Conservation (phyloP, 2,113 vertebrate species). For the Nothobranchius kuhntae region DNA sequence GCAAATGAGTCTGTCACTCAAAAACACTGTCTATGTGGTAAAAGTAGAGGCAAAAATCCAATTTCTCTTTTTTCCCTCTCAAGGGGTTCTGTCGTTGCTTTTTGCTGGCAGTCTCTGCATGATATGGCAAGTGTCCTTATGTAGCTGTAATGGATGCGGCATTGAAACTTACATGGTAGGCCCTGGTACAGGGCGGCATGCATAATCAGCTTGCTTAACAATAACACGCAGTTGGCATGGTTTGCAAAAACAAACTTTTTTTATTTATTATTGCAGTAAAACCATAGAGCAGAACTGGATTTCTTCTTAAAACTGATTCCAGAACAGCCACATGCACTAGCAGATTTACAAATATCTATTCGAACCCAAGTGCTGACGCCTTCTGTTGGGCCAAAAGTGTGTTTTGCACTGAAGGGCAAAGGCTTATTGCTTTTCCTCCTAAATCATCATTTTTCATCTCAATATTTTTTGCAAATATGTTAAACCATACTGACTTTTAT, state of each 20-base stretch:
- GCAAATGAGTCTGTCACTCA: slow-evolving; percentile 81
- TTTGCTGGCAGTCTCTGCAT: slow-evolving; percentile 43
- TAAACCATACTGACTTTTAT: slow-evolving; percentile 6
- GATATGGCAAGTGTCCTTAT: slow-evolving; percentile 48
- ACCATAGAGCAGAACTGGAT: neutral
- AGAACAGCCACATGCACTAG: neutral
- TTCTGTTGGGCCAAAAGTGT: slow-evolving; percentile 1
- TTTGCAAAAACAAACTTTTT: neutral
- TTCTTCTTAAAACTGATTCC: neutral
- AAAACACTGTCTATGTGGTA: slow-evolving; percentile 66
- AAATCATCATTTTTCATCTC: neutral
- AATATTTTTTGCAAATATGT: neutral
- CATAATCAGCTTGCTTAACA: slow-evolving; percentile 23
- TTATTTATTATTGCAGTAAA: neutral
- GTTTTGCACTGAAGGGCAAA: slow-evolving; percentile 6
- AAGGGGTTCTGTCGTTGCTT: slow-evolving; percentile 45
- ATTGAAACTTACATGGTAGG: slow-evolving; percentile 38
- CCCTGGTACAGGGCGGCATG: slow-evolving; percentile 36
- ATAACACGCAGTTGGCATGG: neutral
- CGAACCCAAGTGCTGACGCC: slow-evolving; percentile 5
- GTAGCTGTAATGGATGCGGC: slow-evolving; percentile 53
- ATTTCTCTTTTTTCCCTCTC: slow-evolving; percentile 49
- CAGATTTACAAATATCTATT: neutral
- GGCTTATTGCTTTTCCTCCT: neutral
- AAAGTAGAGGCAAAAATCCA: slow-evolving; percentile 61